A percentile compares a stretch with the other conserved stretches of the same genome.
Evolutionary conservation across 2,888 invertebrate genomes (phyloP).

Genomic region (Rotaria sp.): DNA sequence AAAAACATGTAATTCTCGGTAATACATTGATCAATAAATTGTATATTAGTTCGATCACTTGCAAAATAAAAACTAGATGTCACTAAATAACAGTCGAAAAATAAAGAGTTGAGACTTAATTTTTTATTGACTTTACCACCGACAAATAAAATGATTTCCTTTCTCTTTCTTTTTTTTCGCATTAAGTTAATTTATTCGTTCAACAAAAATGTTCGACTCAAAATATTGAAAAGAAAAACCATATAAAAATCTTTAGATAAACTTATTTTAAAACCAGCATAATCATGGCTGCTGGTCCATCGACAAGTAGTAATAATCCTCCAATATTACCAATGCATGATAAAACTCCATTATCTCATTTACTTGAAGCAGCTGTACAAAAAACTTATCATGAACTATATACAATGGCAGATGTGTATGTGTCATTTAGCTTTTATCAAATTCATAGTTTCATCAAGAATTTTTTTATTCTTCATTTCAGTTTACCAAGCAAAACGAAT

Average conservation of each 20-base stretch:
- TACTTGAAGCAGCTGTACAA: constrained; percentile 94
- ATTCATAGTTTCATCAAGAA: not conserved
- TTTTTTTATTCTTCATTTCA: not conserved
- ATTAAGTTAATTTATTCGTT: not conserved
- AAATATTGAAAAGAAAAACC: not conserved
- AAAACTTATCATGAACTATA: constrained; percentile 93
- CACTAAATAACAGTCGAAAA: not conserved
- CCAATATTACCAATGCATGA: not conserved
- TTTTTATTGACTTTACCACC: not conserved
- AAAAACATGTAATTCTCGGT: too few relatives aligned
- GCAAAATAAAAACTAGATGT: not conserved
- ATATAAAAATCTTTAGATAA: not conserved
- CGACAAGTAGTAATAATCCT: not conserved
- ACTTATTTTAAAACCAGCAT: not conserved
- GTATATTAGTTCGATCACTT: not conserved
- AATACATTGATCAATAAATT: too few relatives aligned
- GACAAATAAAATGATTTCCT: not conserved
- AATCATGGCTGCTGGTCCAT: not conserved
- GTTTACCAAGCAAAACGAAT: not conserved
- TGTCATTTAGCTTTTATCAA: constrained; percentile 44
- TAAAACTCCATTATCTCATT: constrained; percentile 65
- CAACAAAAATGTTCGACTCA: not conserved
- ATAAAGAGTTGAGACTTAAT: not conserved
- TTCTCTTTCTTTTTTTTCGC: not conserved
- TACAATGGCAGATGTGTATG: constrained; percentile 85